Evolutionary conservation across 2,797 vertebrate genomes (phyloP).

Genomic region (Aphelocoma californica): DNA sequence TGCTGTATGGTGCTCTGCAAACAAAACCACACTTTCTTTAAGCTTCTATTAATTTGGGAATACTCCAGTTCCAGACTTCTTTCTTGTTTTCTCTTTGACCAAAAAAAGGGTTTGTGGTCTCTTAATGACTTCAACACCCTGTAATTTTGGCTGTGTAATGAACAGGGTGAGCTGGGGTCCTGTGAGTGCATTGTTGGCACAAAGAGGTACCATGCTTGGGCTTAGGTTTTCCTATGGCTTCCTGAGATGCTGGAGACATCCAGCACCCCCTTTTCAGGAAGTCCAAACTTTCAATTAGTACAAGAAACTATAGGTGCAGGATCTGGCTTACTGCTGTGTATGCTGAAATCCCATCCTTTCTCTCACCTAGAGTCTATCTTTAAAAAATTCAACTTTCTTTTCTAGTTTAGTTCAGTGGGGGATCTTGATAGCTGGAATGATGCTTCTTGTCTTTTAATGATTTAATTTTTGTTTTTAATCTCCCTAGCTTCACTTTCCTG

Average conservation of each 20-base stretch:
- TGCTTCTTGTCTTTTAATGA: neutral
- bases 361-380: neutral
- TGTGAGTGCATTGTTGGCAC: rapidly evolving
- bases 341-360: neutral
- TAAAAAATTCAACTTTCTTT: neutral
- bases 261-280: neutral
- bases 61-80: neutral
- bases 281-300: neutral
- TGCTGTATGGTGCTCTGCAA: neutral
- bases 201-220: rapidly evolving
- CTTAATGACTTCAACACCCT: neutral
- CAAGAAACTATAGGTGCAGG: neutral
- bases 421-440: neutral
- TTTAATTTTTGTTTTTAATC: neutral
- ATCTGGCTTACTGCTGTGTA: neutral
- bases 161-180: neutral
- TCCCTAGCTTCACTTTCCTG: neutral
- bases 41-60: neutral
- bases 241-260: neutral
- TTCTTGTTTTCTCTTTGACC: neutral
- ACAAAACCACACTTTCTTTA: neutral
- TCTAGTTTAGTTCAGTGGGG: neutral
- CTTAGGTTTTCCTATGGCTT: neutral
- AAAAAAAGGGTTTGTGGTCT: neutral
- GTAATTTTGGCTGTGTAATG: rapidly evolving